Percentiles rank a stretch among this genome's conserved stretches.
These are phyloP conservation scores for Loris lydekkerianus DNA, from an alignment of 2,797 vertebrate genomes.

Conservation along the genomic window DNA sequence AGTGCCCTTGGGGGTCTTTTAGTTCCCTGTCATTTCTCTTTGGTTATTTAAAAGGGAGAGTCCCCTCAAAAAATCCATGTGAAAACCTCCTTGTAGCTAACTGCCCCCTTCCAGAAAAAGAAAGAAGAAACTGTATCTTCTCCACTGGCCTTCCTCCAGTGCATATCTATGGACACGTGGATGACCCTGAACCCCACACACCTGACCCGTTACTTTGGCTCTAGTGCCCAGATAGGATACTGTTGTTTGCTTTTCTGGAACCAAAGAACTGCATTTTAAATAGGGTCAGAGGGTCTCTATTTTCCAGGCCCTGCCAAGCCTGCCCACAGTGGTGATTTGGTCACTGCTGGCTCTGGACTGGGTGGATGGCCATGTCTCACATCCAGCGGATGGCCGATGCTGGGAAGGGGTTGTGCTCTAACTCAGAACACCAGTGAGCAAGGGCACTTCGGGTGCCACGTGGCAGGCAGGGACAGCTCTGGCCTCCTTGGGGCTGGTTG, in stretches of 20 bases:
- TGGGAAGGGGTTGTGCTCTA: background rate
- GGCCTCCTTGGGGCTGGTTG: background rate
- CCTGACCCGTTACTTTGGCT: no score
- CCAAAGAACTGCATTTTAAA: background rate
- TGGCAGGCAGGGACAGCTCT: background rate
- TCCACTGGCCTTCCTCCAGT: fast-evolving
- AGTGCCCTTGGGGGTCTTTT: background rate
- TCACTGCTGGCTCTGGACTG: background rate
- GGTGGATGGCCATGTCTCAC: background rate
- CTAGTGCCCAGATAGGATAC: fast-evolving
- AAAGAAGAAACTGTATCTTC: background rate
- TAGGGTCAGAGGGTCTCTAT: no score
- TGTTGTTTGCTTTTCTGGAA: background rate
- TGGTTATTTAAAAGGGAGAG: background rate
- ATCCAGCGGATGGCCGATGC: background rate
- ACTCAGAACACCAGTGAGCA: background rate
- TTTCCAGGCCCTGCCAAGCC: background rate
- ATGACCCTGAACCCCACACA: fast-evolving
- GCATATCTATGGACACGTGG: fast-evolving
- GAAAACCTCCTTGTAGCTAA: background rate
- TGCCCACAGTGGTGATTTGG: fast-evolving
- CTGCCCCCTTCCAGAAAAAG: background rate
- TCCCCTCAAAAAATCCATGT: background rate
- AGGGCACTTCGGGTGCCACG: background rate
- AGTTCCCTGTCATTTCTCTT: background rate